phyloP scores from a whole-genome alignment of 2,113 vertebrate species.

The Cynopterus brachyotis region DNA sequence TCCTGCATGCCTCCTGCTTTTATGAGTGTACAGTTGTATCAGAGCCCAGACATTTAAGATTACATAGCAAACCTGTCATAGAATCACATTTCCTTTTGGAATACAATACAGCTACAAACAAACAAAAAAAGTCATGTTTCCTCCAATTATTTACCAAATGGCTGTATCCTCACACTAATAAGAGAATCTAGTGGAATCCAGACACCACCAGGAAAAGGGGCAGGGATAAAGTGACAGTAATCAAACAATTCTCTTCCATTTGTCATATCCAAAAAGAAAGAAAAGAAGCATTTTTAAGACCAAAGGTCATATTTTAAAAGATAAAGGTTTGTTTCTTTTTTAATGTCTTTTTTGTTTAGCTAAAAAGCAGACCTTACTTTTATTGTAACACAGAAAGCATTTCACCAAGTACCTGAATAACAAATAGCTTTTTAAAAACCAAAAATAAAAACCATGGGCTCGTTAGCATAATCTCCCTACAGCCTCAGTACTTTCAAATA shows the following conservation, averaged over 20 bases:
- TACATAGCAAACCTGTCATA: background rate
- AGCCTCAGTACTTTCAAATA: conserved; percentile 27
- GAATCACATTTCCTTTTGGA: conserved; percentile 27
- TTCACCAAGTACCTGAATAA: background rate
- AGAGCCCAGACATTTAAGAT: background rate
- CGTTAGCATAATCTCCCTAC: background rate
- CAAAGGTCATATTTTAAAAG: conserved; percentile 19
- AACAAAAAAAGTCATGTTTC: background rate
- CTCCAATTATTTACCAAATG: conserved; percentile 23
- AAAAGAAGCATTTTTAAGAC: conserved; percentile 12
- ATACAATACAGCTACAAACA: conserved; percentile 56
- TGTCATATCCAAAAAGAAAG: background rate
- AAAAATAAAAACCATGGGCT: background rate
- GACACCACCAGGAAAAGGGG: background rate
- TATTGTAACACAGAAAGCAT: conserved; percentile 33
- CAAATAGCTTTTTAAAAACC: background rate
- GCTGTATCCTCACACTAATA: background rate
- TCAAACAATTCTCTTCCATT: conserved; percentile 11
- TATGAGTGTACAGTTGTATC: background rate
- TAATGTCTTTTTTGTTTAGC: background rate
- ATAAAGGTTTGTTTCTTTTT: background rate
- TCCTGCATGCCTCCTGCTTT: background rate
- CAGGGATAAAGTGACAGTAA: background rate
- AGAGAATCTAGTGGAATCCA: background rate
- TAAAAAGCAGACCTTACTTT: conserved; percentile 45